Conservation (phyloP, 2,797 vertebrate species). For the Amazonetta brasiliensis region DNA sequence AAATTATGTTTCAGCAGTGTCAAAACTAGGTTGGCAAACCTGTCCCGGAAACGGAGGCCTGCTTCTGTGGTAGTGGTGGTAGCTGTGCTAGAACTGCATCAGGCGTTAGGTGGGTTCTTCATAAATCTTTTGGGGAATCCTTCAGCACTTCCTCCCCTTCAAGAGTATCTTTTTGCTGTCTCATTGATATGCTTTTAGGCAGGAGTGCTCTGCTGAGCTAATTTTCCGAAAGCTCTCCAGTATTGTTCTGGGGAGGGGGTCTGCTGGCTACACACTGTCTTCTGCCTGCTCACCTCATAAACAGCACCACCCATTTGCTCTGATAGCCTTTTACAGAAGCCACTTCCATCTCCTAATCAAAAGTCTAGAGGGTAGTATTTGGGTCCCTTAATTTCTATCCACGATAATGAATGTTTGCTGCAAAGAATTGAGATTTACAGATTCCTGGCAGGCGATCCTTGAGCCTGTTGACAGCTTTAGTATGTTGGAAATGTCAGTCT, state of each 20-base stretch:
- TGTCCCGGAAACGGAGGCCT: not conserved
- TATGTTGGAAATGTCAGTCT: not conserved
- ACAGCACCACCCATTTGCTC: too few relatives aligned
- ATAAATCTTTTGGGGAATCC: not conserved
- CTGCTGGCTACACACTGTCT: not conserved
- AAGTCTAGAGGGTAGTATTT: not conserved
- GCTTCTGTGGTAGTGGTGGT: not conserved
- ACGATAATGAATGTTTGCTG: not conserved
- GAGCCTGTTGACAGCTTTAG: not conserved
- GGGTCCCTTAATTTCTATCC: not conserved
- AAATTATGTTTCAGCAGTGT: not conserved
- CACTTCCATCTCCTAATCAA: not conserved
- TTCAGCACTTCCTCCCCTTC: not conserved
- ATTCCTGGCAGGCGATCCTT: not conserved
- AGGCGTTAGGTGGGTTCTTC: not conserved
- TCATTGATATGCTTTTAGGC: accelerated
- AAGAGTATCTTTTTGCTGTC: not conserved
- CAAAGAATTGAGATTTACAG: not conserved
- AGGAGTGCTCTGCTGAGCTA: not conserved
- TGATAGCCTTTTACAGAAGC: not conserved
- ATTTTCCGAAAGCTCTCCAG: not conserved
- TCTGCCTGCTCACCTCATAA: not conserved
- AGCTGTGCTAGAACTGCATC: not conserved
- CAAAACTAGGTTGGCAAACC: not conserved
- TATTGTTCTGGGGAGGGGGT: not conserved